A percentile compares a stretch with the other conserved stretches of the same genome.
Conservation (phyloP, 2,797 vertebrate genomes). For the Xenentodon cancila region DNA sequence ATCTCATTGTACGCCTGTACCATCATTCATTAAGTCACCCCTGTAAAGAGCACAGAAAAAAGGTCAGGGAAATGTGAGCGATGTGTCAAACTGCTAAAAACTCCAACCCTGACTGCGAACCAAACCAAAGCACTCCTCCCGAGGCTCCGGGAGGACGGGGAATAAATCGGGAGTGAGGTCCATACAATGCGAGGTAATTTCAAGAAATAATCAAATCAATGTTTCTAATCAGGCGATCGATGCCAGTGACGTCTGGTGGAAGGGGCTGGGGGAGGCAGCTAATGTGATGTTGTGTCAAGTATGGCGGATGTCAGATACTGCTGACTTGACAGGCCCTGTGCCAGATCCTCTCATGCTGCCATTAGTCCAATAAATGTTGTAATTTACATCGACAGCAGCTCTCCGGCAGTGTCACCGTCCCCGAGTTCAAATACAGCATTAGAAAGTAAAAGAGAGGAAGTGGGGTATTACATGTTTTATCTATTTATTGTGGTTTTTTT, state of each 20-base stretch:
- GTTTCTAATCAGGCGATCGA: slow-evolving; percentile 84
- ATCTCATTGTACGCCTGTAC: slow-evolving; percentile 1
- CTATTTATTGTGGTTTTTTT: background rate
- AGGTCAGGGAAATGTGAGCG: background rate
- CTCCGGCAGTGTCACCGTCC: background rate
- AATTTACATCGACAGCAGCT: slow-evolving; percentile 61
- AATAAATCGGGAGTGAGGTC: slow-evolving; percentile 66
- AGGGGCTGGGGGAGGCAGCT: slow-evolving; percentile 23
- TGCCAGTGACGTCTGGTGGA: slow-evolving; percentile 52
- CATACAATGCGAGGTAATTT: slow-evolving; percentile 70
- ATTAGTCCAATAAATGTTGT: slow-evolving; percentile 68
- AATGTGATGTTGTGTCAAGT: slow-evolving; percentile 68
- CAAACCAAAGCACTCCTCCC: slow-evolving; percentile 9
- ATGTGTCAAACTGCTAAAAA: slow-evolving; percentile 2
- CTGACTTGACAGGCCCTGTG: slow-evolving; percentile 71
- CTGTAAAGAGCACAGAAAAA: slow-evolving; percentile 3
- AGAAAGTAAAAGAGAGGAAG: slow-evolving; percentile 29
- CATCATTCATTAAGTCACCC: background rate
- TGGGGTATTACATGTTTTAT: too few relatives aligned
- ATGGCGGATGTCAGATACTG: slow-evolving; percentile 70
- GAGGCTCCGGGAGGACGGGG: slow-evolving; percentile 41
- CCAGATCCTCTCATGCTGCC: slow-evolving; percentile 67
- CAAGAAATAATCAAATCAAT: slow-evolving; percentile 84
- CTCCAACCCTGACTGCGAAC: background rate
- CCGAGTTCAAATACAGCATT: slow-evolving; percentile 20